These are phyloP conservation scores for Didymodactylos carnosus DNA, from an alignment of 2,888 invertebrate genomes.

Conservation along the genomic window DNA sequence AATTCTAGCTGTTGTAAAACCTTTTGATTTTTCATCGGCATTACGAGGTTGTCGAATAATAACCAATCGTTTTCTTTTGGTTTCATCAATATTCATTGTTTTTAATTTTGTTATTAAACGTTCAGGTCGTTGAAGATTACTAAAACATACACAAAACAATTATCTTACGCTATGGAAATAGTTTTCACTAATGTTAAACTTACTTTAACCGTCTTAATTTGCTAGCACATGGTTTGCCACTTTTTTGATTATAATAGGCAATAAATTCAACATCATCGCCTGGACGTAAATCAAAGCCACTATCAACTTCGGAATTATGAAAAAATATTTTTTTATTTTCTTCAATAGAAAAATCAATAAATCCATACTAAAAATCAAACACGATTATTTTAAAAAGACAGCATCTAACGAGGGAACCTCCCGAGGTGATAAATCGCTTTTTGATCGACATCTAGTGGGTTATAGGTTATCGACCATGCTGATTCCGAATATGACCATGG, in stretches of 20 bases:
- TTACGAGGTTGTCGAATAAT: slow-evolving; percentile 5
- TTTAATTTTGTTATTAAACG: slow-evolving; percentile 8
- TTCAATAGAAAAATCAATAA: slow-evolving; percentile 7
- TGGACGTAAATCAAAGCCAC: not conserved
- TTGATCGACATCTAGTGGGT: too few relatives aligned
- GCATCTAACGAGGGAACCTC: too few relatives aligned
- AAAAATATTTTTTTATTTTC: slow-evolving; percentile 12
- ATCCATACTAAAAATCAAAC: not conserved
- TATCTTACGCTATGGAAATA: not conserved
- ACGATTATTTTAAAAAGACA: too few relatives aligned
- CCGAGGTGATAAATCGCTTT: too few relatives aligned
- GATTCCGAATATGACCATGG: too few relatives aligned
- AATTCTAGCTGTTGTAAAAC: not conserved
- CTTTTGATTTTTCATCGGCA: slow-evolving; percentile 12
- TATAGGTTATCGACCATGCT: too few relatives aligned
- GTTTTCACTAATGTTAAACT: too few relatives aligned
- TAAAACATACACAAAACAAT: not conserved
- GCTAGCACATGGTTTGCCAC: slow-evolving; percentile 6
- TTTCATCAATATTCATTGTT: slow-evolving; percentile 8
- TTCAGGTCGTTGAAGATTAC: slow-evolving; percentile 5
- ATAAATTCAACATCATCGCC: slow-evolving; percentile 14
- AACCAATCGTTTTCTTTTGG: slow-evolving; percentile 6
- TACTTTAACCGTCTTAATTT: slow-evolving; percentile 1
- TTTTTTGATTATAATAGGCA: not conserved
- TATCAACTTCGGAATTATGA: slow-evolving; percentile 5